Percentiles rank a stretch among this genome's conserved stretches.
These are phyloP conservation scores for Danio tinwini DNA, from an alignment of 2,797 vertebrate genomes.

Conservation along the genomic window DNA sequence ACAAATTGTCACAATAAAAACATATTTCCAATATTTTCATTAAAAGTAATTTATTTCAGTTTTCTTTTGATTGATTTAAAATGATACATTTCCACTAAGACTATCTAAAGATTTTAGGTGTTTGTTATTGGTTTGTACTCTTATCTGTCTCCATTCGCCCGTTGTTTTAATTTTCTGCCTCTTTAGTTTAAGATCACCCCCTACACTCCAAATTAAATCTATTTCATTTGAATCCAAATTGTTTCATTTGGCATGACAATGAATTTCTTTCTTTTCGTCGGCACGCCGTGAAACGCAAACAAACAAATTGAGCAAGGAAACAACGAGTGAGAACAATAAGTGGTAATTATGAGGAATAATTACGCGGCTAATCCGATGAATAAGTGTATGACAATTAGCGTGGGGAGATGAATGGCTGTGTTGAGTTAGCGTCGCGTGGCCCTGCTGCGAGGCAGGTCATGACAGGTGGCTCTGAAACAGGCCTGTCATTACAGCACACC, in stretches of 20 bases:
- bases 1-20: too few species aligned
- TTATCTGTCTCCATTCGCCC: constrained; percentile 5
- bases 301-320: constrained; percentile 76
- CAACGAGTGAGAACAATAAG: constrained; percentile 73
- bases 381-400: constrained; percentile 69
- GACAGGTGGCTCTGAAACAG: constrained; percentile 68
- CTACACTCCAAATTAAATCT: constrained; percentile 64
- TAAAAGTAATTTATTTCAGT: too few species aligned
- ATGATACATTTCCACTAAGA: neutral
- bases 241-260: constrained; percentile 71
- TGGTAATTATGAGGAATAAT: constrained; percentile 73
- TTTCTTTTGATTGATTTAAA: neutral
- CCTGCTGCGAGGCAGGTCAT: constrained; percentile 56
- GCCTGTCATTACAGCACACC: constrained; percentile 44
- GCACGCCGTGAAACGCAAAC: constrained; percentile 71
- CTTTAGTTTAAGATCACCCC: constrained; percentile 60
- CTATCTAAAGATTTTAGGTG: neutral
- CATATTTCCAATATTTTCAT: too few species aligned
- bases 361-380: constrained; percentile 69
- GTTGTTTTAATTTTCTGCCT: constrained; percentile 46
- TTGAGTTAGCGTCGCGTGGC: constrained; percentile 3
- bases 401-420: constrained; percentile 53
- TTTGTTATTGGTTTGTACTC: constrained; percentile 19
- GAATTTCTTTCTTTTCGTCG: constrained; percentile 63
- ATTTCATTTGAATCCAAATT: constrained; percentile 67